Conservation (phyloP, 2,797 vertebrate genomes). For the Denticeps clupeoides region DNA sequence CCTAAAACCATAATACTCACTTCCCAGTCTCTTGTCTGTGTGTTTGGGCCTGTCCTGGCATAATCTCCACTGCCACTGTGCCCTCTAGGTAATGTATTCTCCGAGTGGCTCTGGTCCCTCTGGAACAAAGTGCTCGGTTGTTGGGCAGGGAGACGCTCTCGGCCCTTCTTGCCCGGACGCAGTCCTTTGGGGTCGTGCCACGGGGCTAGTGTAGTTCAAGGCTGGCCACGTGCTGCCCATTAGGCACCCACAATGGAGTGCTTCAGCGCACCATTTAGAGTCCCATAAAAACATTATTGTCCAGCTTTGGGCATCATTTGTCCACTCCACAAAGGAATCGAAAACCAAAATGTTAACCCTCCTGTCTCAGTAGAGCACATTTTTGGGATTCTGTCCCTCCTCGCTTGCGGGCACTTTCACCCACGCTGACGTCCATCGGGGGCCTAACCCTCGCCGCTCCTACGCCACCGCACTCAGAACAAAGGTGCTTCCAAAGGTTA, state of each 20-base stretch:
- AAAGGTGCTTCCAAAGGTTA: conserved; percentile 42
- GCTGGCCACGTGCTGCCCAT: conserved; percentile 75
- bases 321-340: conserved; percentile 65
- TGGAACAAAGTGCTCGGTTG: conserved; percentile 74
- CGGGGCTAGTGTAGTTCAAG: conserved; percentile 71
- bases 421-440: conserved; percentile 52
- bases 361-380: conserved; percentile 52
- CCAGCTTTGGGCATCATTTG: conserved; percentile 70
- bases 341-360: conserved; percentile 71
- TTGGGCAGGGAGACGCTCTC: conserved; percentile 42
- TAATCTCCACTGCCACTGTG: conserved; percentile 25
- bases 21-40: too few relatives aligned
- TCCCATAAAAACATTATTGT: conserved; percentile 97
- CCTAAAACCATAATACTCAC: too few relatives aligned
- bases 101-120: conserved; percentile 56
- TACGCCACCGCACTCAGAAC: conserved; percentile 40
- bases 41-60: conserved; percentile 55
- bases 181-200: conserved; percentile 39
- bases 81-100: conserved; percentile 66
- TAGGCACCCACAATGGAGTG: conserved; percentile 73
- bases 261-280: conserved; percentile 81
- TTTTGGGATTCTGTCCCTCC: conserved; percentile 63
- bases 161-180: neutral
- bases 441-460: conserved; percentile 38
- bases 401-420: conserved; percentile 37